Percentiles rank a stretch among this genome's conserved stretches.
These are phyloP conservation scores for Pseudeuparius sepicola DNA, from an alignment of 2,888 invertebrate species.

Conservation along the genomic window DNA sequence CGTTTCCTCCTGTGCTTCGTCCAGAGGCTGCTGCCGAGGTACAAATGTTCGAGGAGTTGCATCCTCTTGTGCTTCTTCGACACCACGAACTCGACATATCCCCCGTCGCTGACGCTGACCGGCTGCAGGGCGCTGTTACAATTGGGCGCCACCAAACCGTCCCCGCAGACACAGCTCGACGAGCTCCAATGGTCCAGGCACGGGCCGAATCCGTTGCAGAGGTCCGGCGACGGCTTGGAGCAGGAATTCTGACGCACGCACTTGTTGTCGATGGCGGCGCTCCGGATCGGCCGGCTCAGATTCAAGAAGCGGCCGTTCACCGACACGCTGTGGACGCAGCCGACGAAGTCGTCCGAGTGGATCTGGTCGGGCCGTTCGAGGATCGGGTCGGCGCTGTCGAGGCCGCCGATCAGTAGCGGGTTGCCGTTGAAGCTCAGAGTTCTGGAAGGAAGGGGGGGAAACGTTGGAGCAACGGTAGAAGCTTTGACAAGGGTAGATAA, in stretches of 20 bases:
- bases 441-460: constrained; percentile 58
- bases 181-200: constrained; percentile 83
- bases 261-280: constrained; percentile 61
- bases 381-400: constrained; percentile 75
- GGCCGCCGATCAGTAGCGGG: constrained; percentile 75
- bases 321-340: constrained; percentile 84
- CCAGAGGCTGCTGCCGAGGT: constrained; percentile 66
- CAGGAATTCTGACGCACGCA: constrained; percentile 69
- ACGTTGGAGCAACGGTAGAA: too few relatives aligned
- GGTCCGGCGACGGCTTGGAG: constrained; percentile 40
- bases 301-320: constrained; percentile 80
- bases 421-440: constrained; percentile 87
- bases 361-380: constrained; percentile 84
- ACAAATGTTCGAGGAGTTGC: constrained; percentile 73
- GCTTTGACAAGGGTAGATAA: too few relatives aligned
- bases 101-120: constrained; percentile 67
- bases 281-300: constrained; percentile 63
- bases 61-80: constrained; percentile 80
- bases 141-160: constrained; percentile 61
- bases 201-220: constrained; percentile 54
- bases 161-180: constrained; percentile 62
- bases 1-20: constrained; percentile 27
- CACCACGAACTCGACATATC: constrained; percentile 66
- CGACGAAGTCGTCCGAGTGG: constrained; percentile 85
- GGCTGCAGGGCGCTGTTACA: constrained; percentile 72